Evolutionary conservation across 37 sponge, comb jelly and placozoan genomes (phyloP).

Genomic region (Chondrosia reniformis): DNA sequence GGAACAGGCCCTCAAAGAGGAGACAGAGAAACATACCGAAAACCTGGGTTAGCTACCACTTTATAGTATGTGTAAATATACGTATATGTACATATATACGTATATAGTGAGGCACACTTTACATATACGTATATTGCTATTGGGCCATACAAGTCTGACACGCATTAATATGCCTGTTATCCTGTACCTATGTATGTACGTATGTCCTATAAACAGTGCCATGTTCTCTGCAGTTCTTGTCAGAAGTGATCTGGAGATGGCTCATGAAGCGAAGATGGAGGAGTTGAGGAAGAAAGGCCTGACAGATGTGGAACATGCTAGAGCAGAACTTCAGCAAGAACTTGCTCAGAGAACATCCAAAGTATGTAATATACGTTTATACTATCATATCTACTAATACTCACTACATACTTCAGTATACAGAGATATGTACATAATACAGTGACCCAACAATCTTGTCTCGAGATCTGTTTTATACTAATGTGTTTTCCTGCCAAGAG

Average conservation of each 20-base stretch:
- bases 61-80: background rate
- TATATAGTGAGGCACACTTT: background rate
- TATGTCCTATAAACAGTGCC: background rate
- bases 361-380: no score
- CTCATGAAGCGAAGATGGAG: background rate
- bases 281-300: background rate
- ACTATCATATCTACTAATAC: no score
- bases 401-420: no score
- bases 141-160: background rate
- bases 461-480: no score
- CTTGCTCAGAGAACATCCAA: background rate
- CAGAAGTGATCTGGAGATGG: background rate
- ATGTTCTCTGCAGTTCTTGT: background rate
- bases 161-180: background rate
- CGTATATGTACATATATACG: background rate
- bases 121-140: background rate
- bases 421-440: no score
- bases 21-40: slow-evolving; percentile 6
- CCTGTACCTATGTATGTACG: background rate
- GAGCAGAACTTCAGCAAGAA: background rate
- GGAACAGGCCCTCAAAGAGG: background rate
- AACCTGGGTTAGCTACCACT: slow-evolving; percentile 17
- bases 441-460: no score
- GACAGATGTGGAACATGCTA: no score
- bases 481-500: no score